Evolutionary conservation across 2,797 vertebrate genomes (phyloP), one percentile per base, ranked within the genome.

Genomic region (Columba guinea): DNA sequence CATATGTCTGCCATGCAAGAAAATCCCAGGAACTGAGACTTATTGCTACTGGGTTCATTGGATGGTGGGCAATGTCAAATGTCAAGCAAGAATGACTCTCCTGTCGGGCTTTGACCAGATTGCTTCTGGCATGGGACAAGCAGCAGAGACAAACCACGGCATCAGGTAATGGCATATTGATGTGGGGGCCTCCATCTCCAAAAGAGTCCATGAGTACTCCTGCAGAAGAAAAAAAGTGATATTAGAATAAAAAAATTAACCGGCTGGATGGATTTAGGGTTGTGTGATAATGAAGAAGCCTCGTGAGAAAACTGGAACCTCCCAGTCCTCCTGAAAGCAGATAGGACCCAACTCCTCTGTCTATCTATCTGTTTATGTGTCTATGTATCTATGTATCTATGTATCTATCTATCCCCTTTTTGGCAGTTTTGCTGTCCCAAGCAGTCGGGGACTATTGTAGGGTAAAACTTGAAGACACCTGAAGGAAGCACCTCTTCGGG

Each of bases 41-140:
- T 49, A 13, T 1, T 68, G 14, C 35, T 39, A 14, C 4, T 5
- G 46, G 6, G 6, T 46, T 49, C 0, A 0, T 56, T 20, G 49
- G 49, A 15, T 56, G 24, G 49, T 67, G 30, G 32, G 35, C 41
- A 67, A 73, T 13, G 14, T n/a, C 19, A 53, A 59, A 15, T 41
- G 22, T 4, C 23, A 60, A 28, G 49, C 62, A 19, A 82, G 62
- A 67, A 49, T 19, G 4, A n/a, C 11, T 73, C 49, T 67, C 41
- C 32, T 56, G 60, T 8, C 32, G 51, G 11, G 14, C 20, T 78
- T 73, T 60, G 21, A 27, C 7, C 15, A 68, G 30, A 49, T 22
- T 37, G 19, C 20, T 51, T 30, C 27, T 56, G 24, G 16, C 17
- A 37, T 6, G 14, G 20, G 60, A 10, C 23, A 65, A 69, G n/a